Base-by-base conservation (phyloP, 2,888 invertebrate genomes). In the Cantharis flavilabris region DNA sequence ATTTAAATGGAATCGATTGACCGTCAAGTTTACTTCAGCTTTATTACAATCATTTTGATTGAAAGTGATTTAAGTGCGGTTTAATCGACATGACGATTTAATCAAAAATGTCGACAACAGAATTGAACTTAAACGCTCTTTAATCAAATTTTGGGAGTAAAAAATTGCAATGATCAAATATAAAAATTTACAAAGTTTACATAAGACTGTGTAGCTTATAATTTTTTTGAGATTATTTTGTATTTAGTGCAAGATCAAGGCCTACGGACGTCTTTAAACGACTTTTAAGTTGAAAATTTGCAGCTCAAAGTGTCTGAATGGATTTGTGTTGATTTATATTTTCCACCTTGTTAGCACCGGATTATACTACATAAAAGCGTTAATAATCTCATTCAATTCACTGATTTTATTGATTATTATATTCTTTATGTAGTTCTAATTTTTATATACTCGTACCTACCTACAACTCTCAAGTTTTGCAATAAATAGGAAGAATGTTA, bases 131-230 rank as follows among this genome's bases (percentile, higher is more conserved):
- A 33, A 33, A 5, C 49, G 49, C 49, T 49, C n/a, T n/a, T 49
- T 49, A 49, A 49, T 49, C 49, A 49, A 49, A 7, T n/a, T 49
- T 49, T n/a, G 20, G n/a, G 3, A n/a, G 14, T 67, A 67, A 23
- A 18, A 67, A 67, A n/a, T 67, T 67, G 65, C 65, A 67, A 23
- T 67, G 65, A 67, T 67, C 65, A 67, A 67, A n/a, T 23, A 67
- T 67, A n/a, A 64, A 23, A 67, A 26, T 7, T 26, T 23, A n/a
- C 18, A 67, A 67, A 67, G 13, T 67, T 67, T 16, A 23, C 23
- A 67, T 67, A 67, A 67, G 65, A 67, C 65, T 67, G 65, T 64
- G 20, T 67, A 67, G 23, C 23, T 67, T 23, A 23, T 23, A 67
- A 23, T 23, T 65, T 20, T 67, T 67, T 49, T 30, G 10, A 1